Percentiles rank a stretch among this genome's conserved stretches.
Evolutionary conservation across 1,140 invertebrate species (phyloP).

Genomic region (Leptoteleia sp.): DNA sequence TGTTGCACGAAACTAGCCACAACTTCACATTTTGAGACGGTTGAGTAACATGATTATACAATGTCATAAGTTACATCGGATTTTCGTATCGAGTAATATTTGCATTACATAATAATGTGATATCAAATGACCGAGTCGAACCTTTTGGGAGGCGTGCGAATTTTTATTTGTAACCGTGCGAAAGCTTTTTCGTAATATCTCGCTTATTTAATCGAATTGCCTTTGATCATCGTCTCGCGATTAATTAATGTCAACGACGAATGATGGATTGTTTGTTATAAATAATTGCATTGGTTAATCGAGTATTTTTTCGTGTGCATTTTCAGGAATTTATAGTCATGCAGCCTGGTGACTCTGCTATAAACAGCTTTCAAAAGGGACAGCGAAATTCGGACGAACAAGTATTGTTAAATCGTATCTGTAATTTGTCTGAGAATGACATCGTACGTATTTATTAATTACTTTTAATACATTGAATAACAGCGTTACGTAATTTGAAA

Average conservation of each 20-base stretch:
- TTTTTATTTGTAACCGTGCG: constrained; percentile 6
- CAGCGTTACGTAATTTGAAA: background rate
- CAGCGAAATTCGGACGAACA: constrained; percentile 4
- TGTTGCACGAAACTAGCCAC: constrained; percentile 8
- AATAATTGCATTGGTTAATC: background rate
- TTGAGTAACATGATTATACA: constrained; percentile 28
- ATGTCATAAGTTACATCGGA: constrained; percentile 8
- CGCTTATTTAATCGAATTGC: background rate
- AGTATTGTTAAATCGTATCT: constrained; percentile 26
- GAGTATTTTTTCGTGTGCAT: background rate
- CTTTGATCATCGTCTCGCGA: background rate
- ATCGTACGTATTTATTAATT: constrained; percentile 36
- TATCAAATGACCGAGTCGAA: constrained; percentile 12
- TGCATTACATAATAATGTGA: constrained; percentile 17
- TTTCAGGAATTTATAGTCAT: constrained; percentile 44
- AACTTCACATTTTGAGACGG: constrained; percentile 20
- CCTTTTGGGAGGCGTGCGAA: background rate
- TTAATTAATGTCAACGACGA: background rate
- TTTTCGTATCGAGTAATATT: constrained; percentile 30
- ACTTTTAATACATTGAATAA: background rate
- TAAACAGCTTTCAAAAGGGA: constrained; percentile 14
- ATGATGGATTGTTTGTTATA: background rate
- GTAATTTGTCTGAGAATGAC: constrained; percentile 23
- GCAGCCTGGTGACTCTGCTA: constrained; percentile 24
- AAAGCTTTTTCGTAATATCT: constrained; percentile 15